Evolutionary conservation across 2,888 invertebrate species (phyloP), one percentile per base, ranked within the genome.

Genomic region (Scaptomyza parva): DNA sequence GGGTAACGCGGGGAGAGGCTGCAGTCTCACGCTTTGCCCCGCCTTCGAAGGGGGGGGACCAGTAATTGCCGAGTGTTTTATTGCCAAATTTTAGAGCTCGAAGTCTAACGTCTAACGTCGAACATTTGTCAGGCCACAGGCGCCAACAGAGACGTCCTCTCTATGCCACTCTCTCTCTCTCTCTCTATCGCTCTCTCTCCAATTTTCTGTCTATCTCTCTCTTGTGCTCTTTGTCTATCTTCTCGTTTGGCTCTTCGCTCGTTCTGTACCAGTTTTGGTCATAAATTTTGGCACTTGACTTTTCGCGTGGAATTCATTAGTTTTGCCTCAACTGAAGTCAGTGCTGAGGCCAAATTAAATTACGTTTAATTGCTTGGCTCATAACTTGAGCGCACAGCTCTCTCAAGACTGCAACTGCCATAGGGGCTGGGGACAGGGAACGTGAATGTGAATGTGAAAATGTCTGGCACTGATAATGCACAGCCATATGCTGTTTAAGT

Each of bases 221-320:
- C 22, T 11, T 20, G 9, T 22, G 5, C 28, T 18, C 20, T 12
- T 6, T 14, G 30, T 30, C 22, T 30, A 8, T 40, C 17, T n/a
- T n/a, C 17, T 26, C 22, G 33, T 41, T 22, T 40, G 22, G 45
- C 26, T 7, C 35, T 33, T 35, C 14, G 39, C 37, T 20, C 37
- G 39, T 41, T 20, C 37, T 58, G 39, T 62, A 33, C 35, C 62
- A 44, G 43, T 43, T 50, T 39, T 55, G 80, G 77, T 70, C 82
- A 84, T 84, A 84, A 84, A 84, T 84, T 84, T 71, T 73, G 69
- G 61, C 74, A 73, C 79, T 82, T 79, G 82, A 84, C 82, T 86
- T 79, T 85, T 82, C 79, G 82, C 84, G 82, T 78, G 76, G 85
- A 84, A 84, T 84, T 86, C 84, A 84, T 84, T 84, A 84, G 87